Evolutionary conservation across 2,113 vertebrate genomes (phyloP), one percentile per base, ranked within the genome.

Genomic region (Chlamydotis undulata): DNA sequence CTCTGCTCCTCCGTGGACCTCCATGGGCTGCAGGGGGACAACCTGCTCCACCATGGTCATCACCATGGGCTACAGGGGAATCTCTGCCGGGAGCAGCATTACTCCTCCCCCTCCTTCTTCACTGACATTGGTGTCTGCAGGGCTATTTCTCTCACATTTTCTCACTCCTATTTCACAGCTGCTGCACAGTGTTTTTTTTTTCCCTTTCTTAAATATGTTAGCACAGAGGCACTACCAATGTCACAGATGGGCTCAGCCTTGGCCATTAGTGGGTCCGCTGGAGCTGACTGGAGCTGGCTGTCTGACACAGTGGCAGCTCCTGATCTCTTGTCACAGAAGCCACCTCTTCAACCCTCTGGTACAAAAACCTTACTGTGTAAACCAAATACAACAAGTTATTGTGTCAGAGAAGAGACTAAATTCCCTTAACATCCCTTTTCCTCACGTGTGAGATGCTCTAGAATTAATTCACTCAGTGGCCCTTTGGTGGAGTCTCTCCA

Each of bases 231-330:
- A 24, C 10, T 61, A 9, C n/a, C 12, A 12, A 1, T 0, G 3
- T 35, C 22, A 33, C 15, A 43, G 39, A 6, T 22, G n/a, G 19
- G 33, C 22, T 43, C 23, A 69, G 12, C n/a, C 70, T 70, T 76
- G 31, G 45, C 28, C 21, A 43, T 4, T 18, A 13, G 12, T 49
- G 17, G 8, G 17, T 47, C 28, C 1, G 0, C 18, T 64, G 43
- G 12, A 71, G 10, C 9, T 0, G 0, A 12, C 3, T 52, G 19
- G 19, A 53, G 8, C 37, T 59, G 22, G 18, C 1, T 53, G 12
- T 65, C n/a, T 29, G 39, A 87, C 29, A 9, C 25, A 43, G 45
- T 0, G 7, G 15, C 24, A 64, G 21, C 17, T 69, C 45, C 41
- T 33, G 22, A 35, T 25, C 17, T 65, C 8, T 60, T 60, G 14